Conservation (phyloP, 2,888 invertebrate species). For the Bombyx huttoni region DNA sequence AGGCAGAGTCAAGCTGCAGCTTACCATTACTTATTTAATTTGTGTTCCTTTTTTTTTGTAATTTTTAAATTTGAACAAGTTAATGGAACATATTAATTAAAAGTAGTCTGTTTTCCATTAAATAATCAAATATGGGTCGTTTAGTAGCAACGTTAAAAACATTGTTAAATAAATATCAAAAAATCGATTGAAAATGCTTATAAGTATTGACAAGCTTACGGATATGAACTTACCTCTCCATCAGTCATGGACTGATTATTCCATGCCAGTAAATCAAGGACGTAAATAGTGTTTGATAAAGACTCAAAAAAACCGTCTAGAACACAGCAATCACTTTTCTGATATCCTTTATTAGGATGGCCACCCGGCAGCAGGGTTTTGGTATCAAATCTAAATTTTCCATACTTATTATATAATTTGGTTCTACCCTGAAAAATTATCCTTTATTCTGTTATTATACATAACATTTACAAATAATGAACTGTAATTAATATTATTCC, state of each 20-base stretch:
- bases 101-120: too few species aligned
- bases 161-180: too few species aligned
- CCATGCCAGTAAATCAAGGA: constrained; percentile 90
- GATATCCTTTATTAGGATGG: constrained; percentile 25
- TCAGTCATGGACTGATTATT: constrained; percentile 78
- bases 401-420: constrained; percentile 77
- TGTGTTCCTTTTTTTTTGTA: too few species aligned
- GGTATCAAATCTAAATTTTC: constrained; percentile 69
- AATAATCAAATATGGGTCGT: too few species aligned
- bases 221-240: constrained; percentile 75
- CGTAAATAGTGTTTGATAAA: constrained; percentile 75
- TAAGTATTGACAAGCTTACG: neutral
- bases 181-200: too few species aligned
- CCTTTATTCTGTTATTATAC: neutral
- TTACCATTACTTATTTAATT: too few species aligned
- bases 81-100: too few species aligned
- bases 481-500: too few species aligned
- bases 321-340: constrained; percentile 71
- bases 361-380: constrained; percentile 83
- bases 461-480: neutral
- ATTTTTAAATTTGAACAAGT: too few species aligned
- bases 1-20: too few species aligned
- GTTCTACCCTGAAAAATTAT: constrained; percentile 76
- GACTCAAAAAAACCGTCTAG: constrained; percentile 87
- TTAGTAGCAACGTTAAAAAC: too few species aligned